Evolutionary conservation across 2,797 vertebrate species (phyloP).

Genomic region (Pseudomugil gertrudae): DNA sequence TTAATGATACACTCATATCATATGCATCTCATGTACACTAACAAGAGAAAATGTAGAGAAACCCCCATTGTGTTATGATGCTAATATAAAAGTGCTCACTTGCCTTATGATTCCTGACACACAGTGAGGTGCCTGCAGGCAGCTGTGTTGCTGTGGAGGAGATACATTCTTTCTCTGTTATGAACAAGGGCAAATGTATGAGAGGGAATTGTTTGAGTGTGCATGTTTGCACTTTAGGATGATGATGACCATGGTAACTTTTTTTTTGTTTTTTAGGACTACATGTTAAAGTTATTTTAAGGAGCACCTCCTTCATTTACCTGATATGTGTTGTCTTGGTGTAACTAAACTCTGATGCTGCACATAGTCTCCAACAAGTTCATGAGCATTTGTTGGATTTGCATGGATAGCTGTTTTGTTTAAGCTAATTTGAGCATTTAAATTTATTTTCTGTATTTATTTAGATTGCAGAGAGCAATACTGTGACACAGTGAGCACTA

Average conservation of each 20-base stretch:
- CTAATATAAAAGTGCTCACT: constrained; percentile 32
- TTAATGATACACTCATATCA: constrained; percentile 44
- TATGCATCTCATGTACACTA: constrained; percentile 45
- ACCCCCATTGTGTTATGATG: constrained; percentile 23
- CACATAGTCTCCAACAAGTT: constrained; percentile 47
- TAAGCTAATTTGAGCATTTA: constrained; percentile 10
- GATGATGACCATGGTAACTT: constrained; percentile 61
- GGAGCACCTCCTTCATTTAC: constrained; percentile 30
- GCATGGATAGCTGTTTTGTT: constrained; percentile 1
- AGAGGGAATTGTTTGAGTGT: constrained; percentile 74
- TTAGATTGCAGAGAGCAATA: constrained; percentile 35
- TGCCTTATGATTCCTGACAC: constrained; percentile 22
- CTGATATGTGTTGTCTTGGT: constrained; percentile 29
- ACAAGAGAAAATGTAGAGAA: constrained; percentile 14
- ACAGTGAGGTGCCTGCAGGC: constrained; percentile 30
- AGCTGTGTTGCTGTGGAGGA: neutral
- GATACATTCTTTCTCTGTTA: constrained; percentile 22
- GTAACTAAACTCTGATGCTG: constrained; percentile 10
- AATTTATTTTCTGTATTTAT: constrained; percentile 26
- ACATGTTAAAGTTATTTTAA: constrained; percentile 36
- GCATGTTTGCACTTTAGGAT: constrained; percentile 40
- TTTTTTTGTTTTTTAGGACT: constrained; percentile 41
- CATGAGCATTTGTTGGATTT: constrained; percentile 18
- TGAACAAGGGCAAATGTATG: constrained; percentile 76
- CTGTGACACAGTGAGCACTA: constrained; percentile 25